Conservation (phyloP, 2,113 vertebrate species). For the Lota lota region DNA sequence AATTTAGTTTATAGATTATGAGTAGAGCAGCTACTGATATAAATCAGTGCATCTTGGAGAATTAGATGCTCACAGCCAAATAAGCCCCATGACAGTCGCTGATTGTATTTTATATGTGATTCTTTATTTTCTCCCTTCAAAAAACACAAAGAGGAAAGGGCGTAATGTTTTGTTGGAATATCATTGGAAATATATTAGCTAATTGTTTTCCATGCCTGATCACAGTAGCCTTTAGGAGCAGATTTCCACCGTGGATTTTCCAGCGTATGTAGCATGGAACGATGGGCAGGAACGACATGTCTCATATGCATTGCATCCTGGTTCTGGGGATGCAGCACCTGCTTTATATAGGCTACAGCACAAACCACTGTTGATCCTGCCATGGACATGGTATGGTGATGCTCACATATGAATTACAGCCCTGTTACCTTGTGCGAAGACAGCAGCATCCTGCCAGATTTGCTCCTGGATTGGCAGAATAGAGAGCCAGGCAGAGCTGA, state of each 20-base stretch:
- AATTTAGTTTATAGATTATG: conserved; percentile 51
- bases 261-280: conserved; percentile 14
- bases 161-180: conserved; percentile 21
- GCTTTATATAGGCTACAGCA: conserved; percentile 18
- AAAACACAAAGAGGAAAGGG: conserved; percentile 23
- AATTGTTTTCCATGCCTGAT: background rate
- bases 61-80: conserved; percentile 29
- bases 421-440: conserved; percentile 53
- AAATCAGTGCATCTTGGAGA: conserved; percentile 28
- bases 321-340: conserved; percentile 21
- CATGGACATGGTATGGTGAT: conserved; percentile 35
- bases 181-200: conserved; percentile 27
- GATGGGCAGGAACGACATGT: background rate
- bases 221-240: conserved; percentile 5
- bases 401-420: conserved; percentile 54
- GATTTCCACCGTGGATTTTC: too few species aligned
- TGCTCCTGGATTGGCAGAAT: conserved; percentile 36
- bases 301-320: background rate
- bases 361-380: conserved; percentile 40
- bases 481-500: conserved; percentile 30
- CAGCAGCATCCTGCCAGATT: conserved; percentile 35
- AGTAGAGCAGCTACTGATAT: conserved; percentile 30
- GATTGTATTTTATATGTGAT: conserved; percentile 29
- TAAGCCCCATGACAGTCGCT: conserved; percentile 30
- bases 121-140: background rate